Percentiles rank a stretch among this genome's conserved stretches.
Evolutionary conservation across 2,113 vertebrate species (phyloP).

Genomic region (Bagarius yarrelli): DNA sequence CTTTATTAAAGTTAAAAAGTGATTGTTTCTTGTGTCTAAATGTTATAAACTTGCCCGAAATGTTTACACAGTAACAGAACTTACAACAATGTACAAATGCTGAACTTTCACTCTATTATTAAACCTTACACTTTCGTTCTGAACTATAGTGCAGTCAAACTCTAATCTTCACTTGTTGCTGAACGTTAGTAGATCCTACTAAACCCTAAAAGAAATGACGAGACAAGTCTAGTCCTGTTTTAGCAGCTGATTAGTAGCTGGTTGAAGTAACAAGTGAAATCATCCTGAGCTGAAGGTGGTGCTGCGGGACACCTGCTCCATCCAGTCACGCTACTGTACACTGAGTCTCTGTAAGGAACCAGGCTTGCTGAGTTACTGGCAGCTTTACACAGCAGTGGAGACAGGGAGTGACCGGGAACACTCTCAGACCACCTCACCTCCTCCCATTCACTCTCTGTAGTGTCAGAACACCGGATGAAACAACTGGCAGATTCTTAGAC

Average conservation of each 20-base stretch:
- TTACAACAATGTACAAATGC: too few relatives aligned
- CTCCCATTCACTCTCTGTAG: neutral
- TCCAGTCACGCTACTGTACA: neutral
- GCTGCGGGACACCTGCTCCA: conserved; percentile 22
- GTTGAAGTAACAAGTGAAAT: neutral
- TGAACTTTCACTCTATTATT: too few relatives aligned
- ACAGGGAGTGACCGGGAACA: neutral
- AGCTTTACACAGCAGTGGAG: conserved; percentile 17
- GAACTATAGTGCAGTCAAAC: too few relatives aligned
- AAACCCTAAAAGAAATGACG: too few relatives aligned
- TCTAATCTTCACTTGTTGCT: too few relatives aligned
- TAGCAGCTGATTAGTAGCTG: neutral
- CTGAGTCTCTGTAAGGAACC: neutral
- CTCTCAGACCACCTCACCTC: conserved; percentile 1
- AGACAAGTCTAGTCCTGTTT: neutral
- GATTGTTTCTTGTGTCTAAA: too few relatives aligned
- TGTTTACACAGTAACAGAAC: too few relatives aligned
- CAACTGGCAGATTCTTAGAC: neutral
- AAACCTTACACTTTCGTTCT: too few relatives aligned
- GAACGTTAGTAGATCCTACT: too few relatives aligned
- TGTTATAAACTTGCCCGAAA: too few relatives aligned
- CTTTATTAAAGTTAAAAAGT: too few relatives aligned
- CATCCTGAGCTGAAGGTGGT: conserved; percentile 41
- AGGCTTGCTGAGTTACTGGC: conserved; percentile 7
- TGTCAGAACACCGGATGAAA: neutral